Evolutionary conservation across 2,113 vertebrate species (phyloP), one percentile per base, ranked within the genome.

Genomic region (Ptilonorhynchus violaceus): DNA sequence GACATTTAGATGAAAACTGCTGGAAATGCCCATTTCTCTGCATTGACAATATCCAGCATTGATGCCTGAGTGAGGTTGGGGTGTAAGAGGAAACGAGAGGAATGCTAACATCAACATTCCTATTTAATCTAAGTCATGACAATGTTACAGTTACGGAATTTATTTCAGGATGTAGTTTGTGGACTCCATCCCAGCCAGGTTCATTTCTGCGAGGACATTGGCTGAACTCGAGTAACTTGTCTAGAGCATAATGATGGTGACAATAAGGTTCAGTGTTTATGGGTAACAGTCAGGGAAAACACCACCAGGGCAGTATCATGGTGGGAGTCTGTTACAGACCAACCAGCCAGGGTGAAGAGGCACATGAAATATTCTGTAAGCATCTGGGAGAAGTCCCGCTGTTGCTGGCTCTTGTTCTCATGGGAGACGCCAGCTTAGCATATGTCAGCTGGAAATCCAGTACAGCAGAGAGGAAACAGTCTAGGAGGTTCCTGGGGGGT

Each of bases 321-420:
- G 41, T 35, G 25, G 21, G 25, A 62, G 8, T 13, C 46, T 44
- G 16, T 15, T n/a, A n/a, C 0, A 15, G 30, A 28, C 11, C 14
- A 52, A 12, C 20, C 6, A 27, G 31, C 3, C 23, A 49, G 41
- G 6, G 49, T 33, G 27, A 80, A 16, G 31, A 42, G 25, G 13
- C 35, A 68, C 13, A 49, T 13, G 6, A 55, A 74, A 68, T 49
- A 35, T 24, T 42, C 39, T 19, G 0, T 20, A 35, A 20, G 3
- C 11, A 74, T n/a, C 13, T 37, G 13, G 15, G 12, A 31, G 5
- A 68, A 42, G 30, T 49, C 75, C 74, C 5, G 10, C 12, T 7
- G 0, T 86, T 0, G 0, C 11, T 74, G 68, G 5, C 21, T 27
- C 18, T 47, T 80, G 13, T 55, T 86, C 47, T 42, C 27, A 1